A percentile compares a stretch with the other conserved stretches of the same genome.
phyloP scores from a whole-genome alignment of 2,888 invertebrate genomes.

The Smittia aterrima region DNA sequence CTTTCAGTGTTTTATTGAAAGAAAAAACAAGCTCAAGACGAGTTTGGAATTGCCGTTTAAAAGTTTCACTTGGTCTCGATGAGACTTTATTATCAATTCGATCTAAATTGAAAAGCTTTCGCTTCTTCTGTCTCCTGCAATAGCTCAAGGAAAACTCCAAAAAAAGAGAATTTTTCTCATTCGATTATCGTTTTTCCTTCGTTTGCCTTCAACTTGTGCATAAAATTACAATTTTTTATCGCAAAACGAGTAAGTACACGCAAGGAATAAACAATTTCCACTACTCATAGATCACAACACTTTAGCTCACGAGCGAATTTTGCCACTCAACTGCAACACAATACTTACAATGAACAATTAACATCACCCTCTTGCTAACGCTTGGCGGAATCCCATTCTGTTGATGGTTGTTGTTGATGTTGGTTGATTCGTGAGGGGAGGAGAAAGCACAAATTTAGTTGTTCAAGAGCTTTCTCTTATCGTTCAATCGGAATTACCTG shows the following conservation, averaged over 20 bases:
- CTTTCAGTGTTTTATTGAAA: background rate
- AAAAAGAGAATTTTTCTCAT: background rate
- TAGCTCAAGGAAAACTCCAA: background rate
- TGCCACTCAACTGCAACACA: background rate
- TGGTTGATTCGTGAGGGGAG: no score
- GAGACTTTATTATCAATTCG: background rate
- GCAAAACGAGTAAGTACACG: background rate
- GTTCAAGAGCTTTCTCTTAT: background rate
- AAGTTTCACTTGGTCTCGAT: no score
- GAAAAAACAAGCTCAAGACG: background rate
- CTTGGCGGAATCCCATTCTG: slow-evolving; percentile 75
- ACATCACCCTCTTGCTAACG: slow-evolving; percentile 75
- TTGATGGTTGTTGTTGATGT: no score
- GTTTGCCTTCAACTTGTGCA: slow-evolving; percentile 10
- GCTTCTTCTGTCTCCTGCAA: background rate
- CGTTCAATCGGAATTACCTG: slow-evolving; percentile 50
- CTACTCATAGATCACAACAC: slow-evolving; percentile 28
- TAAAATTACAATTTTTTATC: slow-evolving; percentile 40
- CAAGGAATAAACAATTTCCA: slow-evolving; percentile 13
- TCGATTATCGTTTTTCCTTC: slow-evolving; percentile 33
- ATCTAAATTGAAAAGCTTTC: slow-evolving; percentile 14
- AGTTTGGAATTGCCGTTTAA: background rate
- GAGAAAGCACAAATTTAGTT: no score
- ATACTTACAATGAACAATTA: slow-evolving; percentile 79
- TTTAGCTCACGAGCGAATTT: background rate